Base-by-base conservation (phyloP, 2,113 vertebrate species). In the Epinephelus lanceolatus region DNA sequence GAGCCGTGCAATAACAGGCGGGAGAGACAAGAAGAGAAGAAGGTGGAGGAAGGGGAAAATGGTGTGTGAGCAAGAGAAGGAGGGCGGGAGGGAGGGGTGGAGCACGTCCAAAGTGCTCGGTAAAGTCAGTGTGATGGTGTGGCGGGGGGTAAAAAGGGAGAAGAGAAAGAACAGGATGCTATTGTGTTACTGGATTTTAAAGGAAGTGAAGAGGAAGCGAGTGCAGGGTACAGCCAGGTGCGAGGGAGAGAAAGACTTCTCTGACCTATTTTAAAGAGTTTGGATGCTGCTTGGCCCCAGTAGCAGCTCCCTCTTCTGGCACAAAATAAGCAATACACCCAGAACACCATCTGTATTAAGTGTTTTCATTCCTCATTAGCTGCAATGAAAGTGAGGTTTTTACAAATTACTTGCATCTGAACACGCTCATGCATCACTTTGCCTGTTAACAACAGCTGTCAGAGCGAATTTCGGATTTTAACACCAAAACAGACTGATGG, bases 231-330 rank as follows among this genome's bases (percentile, higher is more conserved):
- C 60, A 83, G 37, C 72, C 81, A 91, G 85, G 89, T 91, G 89
- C 84, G 78, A 84, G 83, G 68, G 59, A 72, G 73, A 78, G 76
- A 70, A 53, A 83, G 66, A 71, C 74, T 84, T 60, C 81, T 89
- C 77, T 93, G 94, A 94, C 93, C 94, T 93, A 91, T 91, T 93
- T 94, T 88, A 69, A 80, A 66, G 57, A 78, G 87, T 77, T 72
- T 45, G 84, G 57, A 68, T 72, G 69, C 76, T 63, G 84, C 75
- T 42, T 25, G 78, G 63, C 53, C 76, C 90, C 90, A 85, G 74
- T 56, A 47, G 76, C 70, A 86, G 88, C 92, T 76, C 94, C 93
- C 94, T 92, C 94, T 90, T 68, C 90, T 94, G 94, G 92, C 73
- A 0, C 45, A 62, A 80, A 71, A 18, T 3, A 2, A 0, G 67